These are phyloP conservation scores for Alligator mississippiensis DNA, from an alignment of 2,113 vertebrate species.

Conservation along the genomic window DNA sequence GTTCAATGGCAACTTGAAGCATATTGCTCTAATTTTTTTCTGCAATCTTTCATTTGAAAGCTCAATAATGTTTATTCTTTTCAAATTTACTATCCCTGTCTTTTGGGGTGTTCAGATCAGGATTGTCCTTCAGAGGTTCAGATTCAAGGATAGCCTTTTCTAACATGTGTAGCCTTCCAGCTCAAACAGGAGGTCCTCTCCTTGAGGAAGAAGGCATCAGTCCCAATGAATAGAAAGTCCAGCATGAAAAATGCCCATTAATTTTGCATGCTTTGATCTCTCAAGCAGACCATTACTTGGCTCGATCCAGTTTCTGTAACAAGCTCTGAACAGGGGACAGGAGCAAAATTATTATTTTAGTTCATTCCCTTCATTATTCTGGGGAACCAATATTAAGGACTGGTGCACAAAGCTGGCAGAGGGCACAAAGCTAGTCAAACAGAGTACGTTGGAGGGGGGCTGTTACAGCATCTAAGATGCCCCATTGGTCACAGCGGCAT, in stretches of 20 bases:
- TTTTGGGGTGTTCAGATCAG: constrained; percentile 39
- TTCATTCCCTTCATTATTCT: background rate
- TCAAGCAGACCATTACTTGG: background rate
- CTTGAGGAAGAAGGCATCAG: constrained; percentile 5
- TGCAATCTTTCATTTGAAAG: background rate
- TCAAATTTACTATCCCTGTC: constrained; percentile 55
- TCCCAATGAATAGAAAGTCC: background rate
- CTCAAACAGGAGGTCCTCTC: background rate
- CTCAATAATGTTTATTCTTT: constrained; percentile 62
- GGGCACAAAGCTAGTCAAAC: too few species aligned
- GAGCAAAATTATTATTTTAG: background rate
- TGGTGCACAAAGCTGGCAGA: too few species aligned
- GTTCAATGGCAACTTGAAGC: constrained; percentile 55
- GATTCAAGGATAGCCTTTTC: constrained; percentile 58
- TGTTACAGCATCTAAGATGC: too few species aligned
- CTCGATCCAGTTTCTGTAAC: background rate
- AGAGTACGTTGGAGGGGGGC: too few species aligned
- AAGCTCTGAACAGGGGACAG: constrained; percentile 29
- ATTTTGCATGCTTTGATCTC: background rate
- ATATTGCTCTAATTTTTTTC: constrained; percentile 63
- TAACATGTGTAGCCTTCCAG: background rate
- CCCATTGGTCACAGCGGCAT: too few species aligned
- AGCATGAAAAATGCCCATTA: background rate
- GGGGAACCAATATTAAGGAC: too few species aligned
- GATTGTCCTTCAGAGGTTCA: constrained; percentile 64